These are phyloP conservation scores for Clarias fuscus DNA, from an alignment of 2,797 vertebrate species.

Conservation along the genomic window DNA sequence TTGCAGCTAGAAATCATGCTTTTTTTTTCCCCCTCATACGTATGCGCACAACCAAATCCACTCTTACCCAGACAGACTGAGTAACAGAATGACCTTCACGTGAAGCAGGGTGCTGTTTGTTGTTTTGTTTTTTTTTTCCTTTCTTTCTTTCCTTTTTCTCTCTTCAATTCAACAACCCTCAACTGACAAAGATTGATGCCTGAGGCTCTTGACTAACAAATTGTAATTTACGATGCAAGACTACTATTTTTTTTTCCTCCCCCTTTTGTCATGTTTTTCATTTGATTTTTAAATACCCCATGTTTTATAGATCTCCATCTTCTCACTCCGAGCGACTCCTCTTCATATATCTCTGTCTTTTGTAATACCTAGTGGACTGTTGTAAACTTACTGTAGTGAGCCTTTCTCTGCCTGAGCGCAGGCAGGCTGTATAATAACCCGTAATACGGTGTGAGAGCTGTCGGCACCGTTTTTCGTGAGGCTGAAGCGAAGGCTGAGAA, in stretches of 20 bases:
- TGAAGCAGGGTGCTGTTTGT: slow-evolving; percentile 49
- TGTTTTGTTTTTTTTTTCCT: not conserved
- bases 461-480: slow-evolving; percentile 72
- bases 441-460: slow-evolving; percentile 71
- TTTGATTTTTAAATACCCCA: slow-evolving; percentile 52
- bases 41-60: slow-evolving; percentile 73
- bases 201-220: slow-evolving; percentile 55
- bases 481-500: slow-evolving; percentile 71
- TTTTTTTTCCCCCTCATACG: slow-evolving; percentile 58
- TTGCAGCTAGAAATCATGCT: slow-evolving; percentile 62
- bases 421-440: slow-evolving; percentile 69
- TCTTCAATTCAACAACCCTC: slow-evolving; percentile 41
- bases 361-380: slow-evolving; percentile 74
- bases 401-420: slow-evolving; percentile 76
- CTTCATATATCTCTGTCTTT: slow-evolving; percentile 68
- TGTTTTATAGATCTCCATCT: slow-evolving; percentile 50
- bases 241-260: slow-evolving; percentile 64
- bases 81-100: slow-evolving; percentile 47
- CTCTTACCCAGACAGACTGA: slow-evolving; percentile 49
- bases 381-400: slow-evolving; percentile 81
- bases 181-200: slow-evolving; percentile 57
- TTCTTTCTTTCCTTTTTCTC: not conserved
- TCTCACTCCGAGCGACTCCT: slow-evolving; percentile 68
- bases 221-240: slow-evolving; percentile 69
- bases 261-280: slow-evolving; percentile 47